phyloP scores from a whole-genome alignment of 2,797 vertebrate species.

The Heterohyrax brucei region DNA sequence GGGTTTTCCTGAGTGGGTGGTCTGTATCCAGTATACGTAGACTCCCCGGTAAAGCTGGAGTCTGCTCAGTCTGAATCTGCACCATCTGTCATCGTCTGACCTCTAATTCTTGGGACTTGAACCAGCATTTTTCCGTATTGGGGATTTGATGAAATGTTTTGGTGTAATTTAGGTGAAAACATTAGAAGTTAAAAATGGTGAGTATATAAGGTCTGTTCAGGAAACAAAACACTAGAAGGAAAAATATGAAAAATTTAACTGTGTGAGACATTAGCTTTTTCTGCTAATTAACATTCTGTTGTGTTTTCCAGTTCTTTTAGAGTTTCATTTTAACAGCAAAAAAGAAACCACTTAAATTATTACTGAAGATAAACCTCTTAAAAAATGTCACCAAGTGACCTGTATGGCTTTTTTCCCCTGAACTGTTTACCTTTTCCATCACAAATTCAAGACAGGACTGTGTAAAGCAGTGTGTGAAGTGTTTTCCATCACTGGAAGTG shows the following conservation, averaged over 20 bases:
- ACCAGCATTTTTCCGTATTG: no score
- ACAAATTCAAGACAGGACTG: background rate
- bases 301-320: conserved; percentile 51
- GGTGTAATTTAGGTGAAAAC: background rate
- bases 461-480: background rate
- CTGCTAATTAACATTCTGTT: conserved; percentile 27
- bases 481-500: conserved; percentile 35
- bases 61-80: background rate
- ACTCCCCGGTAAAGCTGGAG: background rate
- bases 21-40: background rate
- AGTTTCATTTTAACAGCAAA: background rate
- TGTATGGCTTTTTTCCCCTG: background rate
- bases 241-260: background rate
- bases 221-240: background rate
- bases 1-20: no score
- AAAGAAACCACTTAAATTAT: conserved; percentile 56
- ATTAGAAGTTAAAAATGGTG: conserved; percentile 4
- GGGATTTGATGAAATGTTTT: background rate
- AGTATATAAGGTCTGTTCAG: background rate
- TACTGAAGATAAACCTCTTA: conserved; percentile 67
- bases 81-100: no score
- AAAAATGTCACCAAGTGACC: conserved; percentile 71
- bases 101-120: no score
- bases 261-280: background rate
- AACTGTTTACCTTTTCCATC: conserved; percentile 63